Base-by-base conservation (phyloP, 2,888 invertebrate species). In the Epiblema foenella region DNA sequence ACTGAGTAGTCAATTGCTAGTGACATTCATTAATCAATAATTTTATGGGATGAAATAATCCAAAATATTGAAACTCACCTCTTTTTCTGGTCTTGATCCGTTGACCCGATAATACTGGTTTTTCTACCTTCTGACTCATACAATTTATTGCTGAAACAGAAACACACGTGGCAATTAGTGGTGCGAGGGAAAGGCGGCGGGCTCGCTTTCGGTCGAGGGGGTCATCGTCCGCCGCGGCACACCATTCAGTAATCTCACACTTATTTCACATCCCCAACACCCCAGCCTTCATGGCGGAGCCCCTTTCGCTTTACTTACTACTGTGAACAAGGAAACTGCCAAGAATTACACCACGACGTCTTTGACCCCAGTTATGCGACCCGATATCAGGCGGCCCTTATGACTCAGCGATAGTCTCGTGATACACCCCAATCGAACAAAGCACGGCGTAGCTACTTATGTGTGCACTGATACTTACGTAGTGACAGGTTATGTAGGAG, bases 91-190 rank as follows among this genome's bases (percentile, higher is more conserved):
- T 98, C 98, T 99, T 99, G 96, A 99, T 98, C 96, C 99, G 98
- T 96, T 98, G 98, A 98, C 99, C 99, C 97, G 98, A 98, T 96
- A 99, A 96, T 96, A 98, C 97, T 97, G 99, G 99, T 98, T 98
- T 98, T 98, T 99, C 98, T 96, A 96, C 97, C 97, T 99, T 99
- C 96, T 98, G 98, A 99, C 98, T 99, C 99, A 99, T 99, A 98
- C 98, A 98, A 98, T 95, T 95, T 95, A 95, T 96, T 95, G 96
- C 96, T 96, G 94, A 79, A 95, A 95, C 82, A 81, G 89, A 75
- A 89, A 89, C 87, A 90, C 91, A 92, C 93, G 92, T 93, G 93
- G 93, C 91, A 90, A 87, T 91, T 89, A 91, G 78, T 75, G 81
- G 74, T 74, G 76, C 76, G 76, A 65, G 66, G 62, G 66, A 81